These are phyloP conservation scores for Halictus ligatus DNA, from an alignment of 2,888 invertebrate genomes.

Conservation along the genomic window DNA sequence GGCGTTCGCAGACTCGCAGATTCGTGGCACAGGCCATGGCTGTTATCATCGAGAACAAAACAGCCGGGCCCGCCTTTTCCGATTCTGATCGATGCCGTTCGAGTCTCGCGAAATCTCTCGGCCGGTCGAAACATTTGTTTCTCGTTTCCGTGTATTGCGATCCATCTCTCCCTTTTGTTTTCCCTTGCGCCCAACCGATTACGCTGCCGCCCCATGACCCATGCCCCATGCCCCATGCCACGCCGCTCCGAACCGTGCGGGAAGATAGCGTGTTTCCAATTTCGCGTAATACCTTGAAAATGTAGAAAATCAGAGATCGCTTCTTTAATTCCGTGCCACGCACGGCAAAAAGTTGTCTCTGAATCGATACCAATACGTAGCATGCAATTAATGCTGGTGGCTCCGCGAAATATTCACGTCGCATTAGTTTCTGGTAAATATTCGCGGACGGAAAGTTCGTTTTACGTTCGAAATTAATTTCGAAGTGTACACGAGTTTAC, in stretches of 20 bases:
- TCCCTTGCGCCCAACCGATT: constrained; percentile 21
- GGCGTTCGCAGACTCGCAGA: neutral
- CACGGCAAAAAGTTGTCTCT: too few species aligned
- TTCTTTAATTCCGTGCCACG: neutral
- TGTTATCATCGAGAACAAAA: neutral
- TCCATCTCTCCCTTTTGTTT: constrained; percentile 6
- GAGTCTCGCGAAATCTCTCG: neutral
- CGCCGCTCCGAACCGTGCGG: neutral
- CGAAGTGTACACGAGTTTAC: fast-evolving
- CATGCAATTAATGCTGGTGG: neutral
- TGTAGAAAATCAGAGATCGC: neutral
- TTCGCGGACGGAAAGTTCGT: neutral
- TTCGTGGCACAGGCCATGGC: neutral
- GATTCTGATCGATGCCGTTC: neutral
- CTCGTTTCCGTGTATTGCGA: constrained; percentile 4
- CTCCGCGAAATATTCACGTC: neutral
- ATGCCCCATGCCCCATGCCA: neutral
- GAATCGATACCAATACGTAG: neutral
- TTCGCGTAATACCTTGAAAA: neutral
- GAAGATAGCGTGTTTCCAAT: neutral
- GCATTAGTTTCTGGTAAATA: neutral
- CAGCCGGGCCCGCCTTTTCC: neutral
- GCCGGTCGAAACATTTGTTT: constrained; percentile 7
- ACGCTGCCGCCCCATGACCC: neutral
- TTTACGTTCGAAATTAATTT: neutral